Conservation (phyloP, 1,140 invertebrate species). For the Calliphora vicina region DNA sequence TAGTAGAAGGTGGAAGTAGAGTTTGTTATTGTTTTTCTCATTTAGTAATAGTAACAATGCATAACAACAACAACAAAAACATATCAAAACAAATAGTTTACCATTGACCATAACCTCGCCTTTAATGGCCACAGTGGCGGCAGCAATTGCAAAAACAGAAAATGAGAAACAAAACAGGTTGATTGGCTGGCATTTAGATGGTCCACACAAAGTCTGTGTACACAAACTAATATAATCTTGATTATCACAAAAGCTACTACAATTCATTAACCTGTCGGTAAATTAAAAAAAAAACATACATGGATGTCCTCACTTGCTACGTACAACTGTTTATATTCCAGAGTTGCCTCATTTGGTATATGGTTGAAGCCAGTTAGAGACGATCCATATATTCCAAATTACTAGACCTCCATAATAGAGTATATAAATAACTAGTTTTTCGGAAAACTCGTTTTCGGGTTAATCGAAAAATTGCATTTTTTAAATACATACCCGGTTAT, state of each 20-base stretch:
- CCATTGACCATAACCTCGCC: slow-evolving; percentile 7
- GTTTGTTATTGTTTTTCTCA: neutral
- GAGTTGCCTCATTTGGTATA: too few species aligned
- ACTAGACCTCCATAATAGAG: too few species aligned
- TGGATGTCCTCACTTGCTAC: too few species aligned
- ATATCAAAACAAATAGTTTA: neutral
- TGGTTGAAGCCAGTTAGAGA: too few species aligned
- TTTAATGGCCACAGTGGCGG: neutral
- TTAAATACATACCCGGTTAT: too few species aligned
- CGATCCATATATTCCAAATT: too few species aligned
- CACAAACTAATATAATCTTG: neutral
- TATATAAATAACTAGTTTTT: too few species aligned
- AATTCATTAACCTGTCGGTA: neutral
- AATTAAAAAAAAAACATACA: too few species aligned
- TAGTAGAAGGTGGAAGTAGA: neutral
- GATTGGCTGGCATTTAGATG: neutral
- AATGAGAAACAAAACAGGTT: neutral
- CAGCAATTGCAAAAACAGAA: neutral
- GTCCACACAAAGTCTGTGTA: neutral
- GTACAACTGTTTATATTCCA: too few species aligned
- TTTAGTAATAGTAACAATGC: neutral
- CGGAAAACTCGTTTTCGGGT: too few species aligned
- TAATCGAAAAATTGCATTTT: too few species aligned
- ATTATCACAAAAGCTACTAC: neutral
- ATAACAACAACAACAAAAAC: too few species aligned